Evolutionary conservation across 2,888 invertebrate species (phyloP), one percentile per base, ranked within the genome.

Genomic region (Temnothorax unifasciatus): DNA sequence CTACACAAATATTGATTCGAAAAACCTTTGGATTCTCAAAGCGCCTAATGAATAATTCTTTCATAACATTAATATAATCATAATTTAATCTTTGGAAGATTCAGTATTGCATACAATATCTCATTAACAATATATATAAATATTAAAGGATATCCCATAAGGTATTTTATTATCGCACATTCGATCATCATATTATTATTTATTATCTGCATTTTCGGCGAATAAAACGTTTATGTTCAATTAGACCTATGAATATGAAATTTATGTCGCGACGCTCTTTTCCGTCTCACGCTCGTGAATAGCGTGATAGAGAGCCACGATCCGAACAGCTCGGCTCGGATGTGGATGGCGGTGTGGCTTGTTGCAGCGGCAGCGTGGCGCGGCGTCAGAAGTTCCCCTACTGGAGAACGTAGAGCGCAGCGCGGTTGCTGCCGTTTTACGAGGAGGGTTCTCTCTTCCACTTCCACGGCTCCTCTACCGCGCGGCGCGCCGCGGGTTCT

Each of bases 401-500:
- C 92, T 91, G 92, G 92, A 91, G 90, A 91, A 92, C 92, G 92
- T 85, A 90, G 90, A 91, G 91, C 92, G 91, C 85, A 87, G 52
- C 86, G 88, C 89, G 86, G 83, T 86, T 86, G 90, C 88, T 85
- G 91, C 88, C 88, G 90, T 90, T 90, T 89, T 86, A 86, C 91
- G 89, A 89, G 90, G 89, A 92, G 90, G 90, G 90, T 89, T 90
- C 89, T 89, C 90, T 90, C 89, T 92, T 92, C 92, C 91, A 92
- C 93, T 93, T 93, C 93, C 93, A 93, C 91, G 87, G 87, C 89
- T 89, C 90, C 91, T 92, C 91, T 89, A 89, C 90, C 90, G 92
- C 91, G 89, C 92, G 92, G 90, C 90, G 91, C 91, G 89, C 91
- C 91, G 88, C 89, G 73, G 73, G 73, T 79, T 79, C 73, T 79